These are phyloP conservation scores for Sparidentex hasta DNA, from an alignment of 2,797 vertebrate genomes.

Conservation along the genomic window DNA sequence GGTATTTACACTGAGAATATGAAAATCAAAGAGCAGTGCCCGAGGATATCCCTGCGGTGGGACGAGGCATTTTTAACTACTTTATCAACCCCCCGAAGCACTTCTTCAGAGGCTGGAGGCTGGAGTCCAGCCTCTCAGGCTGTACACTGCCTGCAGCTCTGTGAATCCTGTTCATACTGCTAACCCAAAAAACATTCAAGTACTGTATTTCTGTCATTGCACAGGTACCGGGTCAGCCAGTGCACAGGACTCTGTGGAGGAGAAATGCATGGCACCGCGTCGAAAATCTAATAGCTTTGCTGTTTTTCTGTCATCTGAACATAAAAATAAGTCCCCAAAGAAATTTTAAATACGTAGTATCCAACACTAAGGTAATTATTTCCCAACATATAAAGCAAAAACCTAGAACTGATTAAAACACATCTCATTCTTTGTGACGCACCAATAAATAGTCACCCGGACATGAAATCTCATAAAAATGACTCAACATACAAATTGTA, in stretches of 20 bases:
- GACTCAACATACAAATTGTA: constrained; percentile 49
- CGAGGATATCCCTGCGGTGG: constrained; percentile 34
- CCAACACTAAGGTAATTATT: constrained; percentile 49
- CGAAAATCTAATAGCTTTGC: constrained; percentile 44
- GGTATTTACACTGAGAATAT: constrained; percentile 80
- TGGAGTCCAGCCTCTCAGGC: constrained; percentile 32
- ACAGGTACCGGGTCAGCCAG: constrained; percentile 79
- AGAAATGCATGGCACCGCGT: constrained; percentile 55
- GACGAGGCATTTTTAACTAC: constrained; percentile 39
- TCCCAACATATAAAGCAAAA: constrained; percentile 55
- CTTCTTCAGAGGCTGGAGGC: constrained; percentile 36
- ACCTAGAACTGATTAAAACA: constrained; percentile 34
- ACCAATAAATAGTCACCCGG: constrained; percentile 71
- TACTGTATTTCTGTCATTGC: constrained; percentile 82
- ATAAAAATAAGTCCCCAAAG: constrained; percentile 32
- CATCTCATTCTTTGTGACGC: constrained; percentile 35
- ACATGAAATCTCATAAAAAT: constrained; percentile 46
- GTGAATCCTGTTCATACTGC: constrained; percentile 65
- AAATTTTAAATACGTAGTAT: constrained; percentile 48
- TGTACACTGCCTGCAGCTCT: constrained; percentile 38
- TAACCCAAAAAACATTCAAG: constrained; percentile 85
- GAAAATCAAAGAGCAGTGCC: constrained; percentile 64
- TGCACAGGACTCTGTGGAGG: constrained; percentile 61
- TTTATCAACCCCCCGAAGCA: constrained; percentile 14
- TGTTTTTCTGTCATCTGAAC: constrained; percentile 29